Evolutionary conservation across 2,797 vertebrate genomes (phyloP).

Genomic region (Rallus crepitans): DNA sequence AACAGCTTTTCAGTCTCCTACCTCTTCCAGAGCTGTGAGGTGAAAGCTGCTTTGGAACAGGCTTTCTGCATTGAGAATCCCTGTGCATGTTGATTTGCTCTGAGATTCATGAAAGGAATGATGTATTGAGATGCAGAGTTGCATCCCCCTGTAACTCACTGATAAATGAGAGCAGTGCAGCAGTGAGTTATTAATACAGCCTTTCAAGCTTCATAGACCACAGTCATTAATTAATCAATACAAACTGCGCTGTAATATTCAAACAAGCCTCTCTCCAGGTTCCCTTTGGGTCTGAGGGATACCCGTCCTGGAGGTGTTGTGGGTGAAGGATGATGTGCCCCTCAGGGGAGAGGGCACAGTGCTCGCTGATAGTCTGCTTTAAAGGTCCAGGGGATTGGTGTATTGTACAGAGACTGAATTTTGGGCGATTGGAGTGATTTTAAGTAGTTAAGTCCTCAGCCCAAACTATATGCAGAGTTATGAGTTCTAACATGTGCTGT

Average conservation of each 20-base stretch:
- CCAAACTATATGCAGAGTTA: not conserved
- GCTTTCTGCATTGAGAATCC: not conserved
- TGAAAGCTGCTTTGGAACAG: not conserved
- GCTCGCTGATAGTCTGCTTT: not conserved
- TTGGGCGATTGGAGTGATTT: not conserved
- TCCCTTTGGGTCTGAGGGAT: not conserved
- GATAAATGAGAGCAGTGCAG: conserved; percentile 23
- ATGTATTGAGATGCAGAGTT: conserved; percentile 27
- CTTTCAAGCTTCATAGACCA: conserved; percentile 41
- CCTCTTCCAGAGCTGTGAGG: not conserved
- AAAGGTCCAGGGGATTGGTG: fast-evolving
- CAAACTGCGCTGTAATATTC: not conserved
- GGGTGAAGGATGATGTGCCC: not conserved
- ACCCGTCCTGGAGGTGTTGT: not conserved
- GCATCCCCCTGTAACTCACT: conserved; percentile 44
- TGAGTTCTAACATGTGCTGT: not conserved
- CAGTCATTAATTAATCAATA: conserved; percentile 65
- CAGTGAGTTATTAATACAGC: conserved; percentile 47
- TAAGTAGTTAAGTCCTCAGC: not conserved
- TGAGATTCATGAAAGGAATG: not conserved
- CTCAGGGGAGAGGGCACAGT: fast-evolving
- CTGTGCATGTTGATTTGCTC: not conserved
- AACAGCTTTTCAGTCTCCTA: not conserved
- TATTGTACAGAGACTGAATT: not conserved
- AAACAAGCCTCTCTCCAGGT: not conserved